Conservation (phyloP, 2,888 invertebrate species). For the Heteromyza rotundicornis region DNA sequence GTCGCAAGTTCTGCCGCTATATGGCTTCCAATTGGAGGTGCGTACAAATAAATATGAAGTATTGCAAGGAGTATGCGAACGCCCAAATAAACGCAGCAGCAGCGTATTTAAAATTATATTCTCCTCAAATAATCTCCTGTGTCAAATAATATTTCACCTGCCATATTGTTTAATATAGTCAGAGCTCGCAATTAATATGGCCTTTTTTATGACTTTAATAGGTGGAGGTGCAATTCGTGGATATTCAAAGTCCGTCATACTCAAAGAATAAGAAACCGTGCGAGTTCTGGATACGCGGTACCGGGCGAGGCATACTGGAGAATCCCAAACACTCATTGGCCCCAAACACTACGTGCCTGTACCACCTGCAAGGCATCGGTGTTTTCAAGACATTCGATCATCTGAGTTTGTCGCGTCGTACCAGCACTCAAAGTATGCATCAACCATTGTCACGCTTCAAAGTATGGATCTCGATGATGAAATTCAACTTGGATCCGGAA, state of each 20-base stretch:
- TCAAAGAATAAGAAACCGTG: constrained; percentile 84
- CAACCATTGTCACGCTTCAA: constrained; percentile 73
- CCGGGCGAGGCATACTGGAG: constrained; percentile 78
- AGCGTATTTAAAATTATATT: background rate
- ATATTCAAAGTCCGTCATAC: constrained; percentile 81
- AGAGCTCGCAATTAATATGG: background rate
- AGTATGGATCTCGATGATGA: constrained; percentile 85
- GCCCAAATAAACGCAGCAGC: background rate
- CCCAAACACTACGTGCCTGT: constrained; percentile 87
- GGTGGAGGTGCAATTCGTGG: constrained; percentile 81
- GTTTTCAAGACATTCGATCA: constrained; percentile 66
- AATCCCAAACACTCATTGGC: constrained; percentile 86
- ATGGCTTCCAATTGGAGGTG: constrained; percentile 89
- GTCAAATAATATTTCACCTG: no score
- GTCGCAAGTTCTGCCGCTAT: constrained; percentile 76
- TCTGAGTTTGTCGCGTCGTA: constrained; percentile 67
- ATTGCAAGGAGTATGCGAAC: background rate
- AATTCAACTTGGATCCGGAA: constrained; percentile 80
- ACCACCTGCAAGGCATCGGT: constrained; percentile 75
- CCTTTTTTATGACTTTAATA: constrained; percentile 32
- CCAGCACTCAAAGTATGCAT: constrained; percentile 52
- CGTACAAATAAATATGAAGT: constrained; percentile 43
- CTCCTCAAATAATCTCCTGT: no score
- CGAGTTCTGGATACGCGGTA: constrained; percentile 85
- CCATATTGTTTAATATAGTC: no score